These are phyloP conservation scores for Aphidius gifuensis DNA, from an alignment of 1,140 invertebrate genomes.

Conservation along the genomic window DNA sequence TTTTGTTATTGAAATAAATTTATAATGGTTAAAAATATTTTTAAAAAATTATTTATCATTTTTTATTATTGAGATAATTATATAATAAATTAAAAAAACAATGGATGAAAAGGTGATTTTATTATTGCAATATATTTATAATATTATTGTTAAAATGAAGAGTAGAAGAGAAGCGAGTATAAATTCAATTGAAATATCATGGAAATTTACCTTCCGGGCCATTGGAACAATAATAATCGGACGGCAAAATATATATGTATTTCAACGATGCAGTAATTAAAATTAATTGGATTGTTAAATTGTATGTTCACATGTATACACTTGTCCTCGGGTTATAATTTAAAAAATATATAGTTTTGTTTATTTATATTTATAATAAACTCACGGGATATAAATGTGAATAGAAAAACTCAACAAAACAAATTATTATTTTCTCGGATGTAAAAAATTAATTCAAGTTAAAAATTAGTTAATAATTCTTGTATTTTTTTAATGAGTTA, in stretches of 20 bases:
- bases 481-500: no score
- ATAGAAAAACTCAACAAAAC: no score
- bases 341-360: conserved; percentile 1
- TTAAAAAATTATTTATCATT: no score
- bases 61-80: no score
- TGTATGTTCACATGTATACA: conserved; percentile 11
- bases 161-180: not conserved
- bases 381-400: no score
- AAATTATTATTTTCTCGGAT: no score
- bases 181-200: conserved; percentile 14
- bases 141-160: no score
- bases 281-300: conserved; percentile 46
- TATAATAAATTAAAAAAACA: no score
- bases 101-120: not conserved
- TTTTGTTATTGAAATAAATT: no score
- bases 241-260: not conserved
- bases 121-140: not conserved
- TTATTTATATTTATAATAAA: not conserved
- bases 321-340: conserved; percentile 1
- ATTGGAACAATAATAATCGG: conserved; percentile 42
- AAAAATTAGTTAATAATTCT: no score
- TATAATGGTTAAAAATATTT: no score
- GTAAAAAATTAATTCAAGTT: no score
- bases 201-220: conserved; percentile 20
- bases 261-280: conserved; percentile 42